phyloP scores from a whole-genome alignment of 2,888 invertebrate genomes.

The Ormia ochracea region DNA sequence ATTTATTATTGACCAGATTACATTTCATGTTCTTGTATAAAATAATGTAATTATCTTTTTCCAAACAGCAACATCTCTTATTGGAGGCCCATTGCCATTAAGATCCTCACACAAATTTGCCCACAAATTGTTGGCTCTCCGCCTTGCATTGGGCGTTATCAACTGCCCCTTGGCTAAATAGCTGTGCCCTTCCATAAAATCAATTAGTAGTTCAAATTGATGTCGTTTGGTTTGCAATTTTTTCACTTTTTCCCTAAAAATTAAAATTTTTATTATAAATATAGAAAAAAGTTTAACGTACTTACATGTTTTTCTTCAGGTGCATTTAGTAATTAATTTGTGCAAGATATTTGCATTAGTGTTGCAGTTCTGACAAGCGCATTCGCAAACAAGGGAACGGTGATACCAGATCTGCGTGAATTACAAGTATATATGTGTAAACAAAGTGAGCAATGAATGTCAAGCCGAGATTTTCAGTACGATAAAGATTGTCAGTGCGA shows the following conservation, averaged over 20 bases:
- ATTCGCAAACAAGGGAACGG: neutral
- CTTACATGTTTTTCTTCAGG: neutral
- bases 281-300: neutral
- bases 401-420: neutral
- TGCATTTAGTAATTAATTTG: conserved; percentile 16
- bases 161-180: conserved; percentile 23
- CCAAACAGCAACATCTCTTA: conserved; percentile 22
- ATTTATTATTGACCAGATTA: neutral
- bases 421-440: neutral
- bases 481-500: neutral
- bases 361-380: neutral
- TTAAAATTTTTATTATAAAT: conserved; percentile 22
- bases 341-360: conserved; percentile 12
- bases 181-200: conserved; percentile 22
- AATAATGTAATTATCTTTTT: neutral
- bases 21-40: too few species aligned
- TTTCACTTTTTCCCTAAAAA: conserved; percentile 17
- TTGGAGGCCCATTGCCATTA: conserved; percentile 16
- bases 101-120: conserved; percentile 19
- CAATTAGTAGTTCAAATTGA: conserved; percentile 24
- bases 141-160: conserved; percentile 5
- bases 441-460: neutral
- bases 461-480: too few species aligned
- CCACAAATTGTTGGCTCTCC: conserved; percentile 16
- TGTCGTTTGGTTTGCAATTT: conserved; percentile 6